Evolutionary conservation across 2,113 vertebrate genomes (phyloP).

Genomic region (Dolichotis patagonum): DNA sequence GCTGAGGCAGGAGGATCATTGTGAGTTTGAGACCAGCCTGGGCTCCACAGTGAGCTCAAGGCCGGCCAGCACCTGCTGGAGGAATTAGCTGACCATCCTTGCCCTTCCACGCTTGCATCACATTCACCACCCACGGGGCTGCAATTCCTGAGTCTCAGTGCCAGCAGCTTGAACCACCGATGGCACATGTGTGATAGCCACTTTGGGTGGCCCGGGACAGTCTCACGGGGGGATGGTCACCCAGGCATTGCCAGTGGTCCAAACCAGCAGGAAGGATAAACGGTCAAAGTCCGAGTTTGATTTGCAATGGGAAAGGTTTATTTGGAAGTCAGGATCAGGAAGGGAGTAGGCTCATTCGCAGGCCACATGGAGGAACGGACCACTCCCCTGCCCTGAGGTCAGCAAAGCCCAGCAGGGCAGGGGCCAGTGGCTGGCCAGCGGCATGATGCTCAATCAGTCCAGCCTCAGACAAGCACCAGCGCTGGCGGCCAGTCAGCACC

Average conservation of each 20-base stretch:
- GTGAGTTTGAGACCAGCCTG: too few relatives aligned
- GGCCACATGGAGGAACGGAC: neutral
- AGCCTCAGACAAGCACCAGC: neutral
- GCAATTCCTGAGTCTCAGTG: neutral
- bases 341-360: neutral
- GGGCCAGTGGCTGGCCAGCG: neutral
- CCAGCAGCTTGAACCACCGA: neutral
- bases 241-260: neutral
- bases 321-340: constrained; percentile 25
- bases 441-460: neutral
- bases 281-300: neutral
- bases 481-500: neutral
- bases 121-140: neutral
- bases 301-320: constrained; percentile 70
- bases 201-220: neutral
- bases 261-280: constrained; percentile 26
- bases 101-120: neutral
- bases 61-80: neutral
- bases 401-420: neutral
- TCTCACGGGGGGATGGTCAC: too few relatives aligned
- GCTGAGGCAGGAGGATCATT: too few relatives aligned
- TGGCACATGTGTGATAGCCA: neutral
- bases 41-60: too few relatives aligned
- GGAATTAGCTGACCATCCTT: neutral
- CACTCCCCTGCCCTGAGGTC: neutral